These are phyloP conservation scores for Hypothenemus hampei DNA, from an alignment of 1,140 invertebrate genomes.

Conservation along the genomic window DNA sequence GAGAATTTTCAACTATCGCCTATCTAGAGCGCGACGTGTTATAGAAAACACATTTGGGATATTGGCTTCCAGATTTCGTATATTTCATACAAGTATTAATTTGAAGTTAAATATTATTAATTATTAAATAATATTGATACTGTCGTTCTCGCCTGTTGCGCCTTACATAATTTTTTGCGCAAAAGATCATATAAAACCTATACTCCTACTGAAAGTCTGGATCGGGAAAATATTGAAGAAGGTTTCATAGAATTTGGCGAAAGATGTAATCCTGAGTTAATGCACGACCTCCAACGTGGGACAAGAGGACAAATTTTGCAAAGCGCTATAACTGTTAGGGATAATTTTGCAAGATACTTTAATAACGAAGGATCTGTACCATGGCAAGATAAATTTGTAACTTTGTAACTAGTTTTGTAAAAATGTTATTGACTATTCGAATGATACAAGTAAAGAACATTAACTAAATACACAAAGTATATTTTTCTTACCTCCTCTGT, in stretches of 20 bases:
- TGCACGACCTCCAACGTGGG: neutral
- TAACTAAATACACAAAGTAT: too few species aligned
- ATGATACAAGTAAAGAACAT: neutral
- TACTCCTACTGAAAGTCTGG: too few species aligned
- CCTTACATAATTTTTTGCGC: too few species aligned
- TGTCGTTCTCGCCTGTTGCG: constrained; percentile 10
- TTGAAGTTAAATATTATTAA: too few species aligned
- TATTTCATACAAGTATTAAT: constrained; percentile 16
- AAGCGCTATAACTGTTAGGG: too few species aligned
- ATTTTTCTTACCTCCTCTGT: neutral
- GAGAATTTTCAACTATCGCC: constrained; percentile 16
- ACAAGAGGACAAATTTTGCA: neutral
- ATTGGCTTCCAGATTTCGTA: constrained; percentile 10
- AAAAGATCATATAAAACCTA: too few species aligned
- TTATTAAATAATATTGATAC: constrained; percentile 10
- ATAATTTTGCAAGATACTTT: neutral
- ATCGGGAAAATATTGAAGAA: too few species aligned
- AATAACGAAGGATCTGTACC: neutral
- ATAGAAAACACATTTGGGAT: constrained; percentile 23
- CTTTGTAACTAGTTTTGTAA: too few species aligned
- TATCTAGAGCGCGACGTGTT: constrained; percentile 7
- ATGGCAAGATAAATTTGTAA: constrained; percentile 1
- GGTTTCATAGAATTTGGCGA: too few species aligned
- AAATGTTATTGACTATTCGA: neutral
- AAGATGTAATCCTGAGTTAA: too few species aligned